Conservation (phyloP, 2,797 vertebrate species). For the Carcharodon carcharias region DNA sequence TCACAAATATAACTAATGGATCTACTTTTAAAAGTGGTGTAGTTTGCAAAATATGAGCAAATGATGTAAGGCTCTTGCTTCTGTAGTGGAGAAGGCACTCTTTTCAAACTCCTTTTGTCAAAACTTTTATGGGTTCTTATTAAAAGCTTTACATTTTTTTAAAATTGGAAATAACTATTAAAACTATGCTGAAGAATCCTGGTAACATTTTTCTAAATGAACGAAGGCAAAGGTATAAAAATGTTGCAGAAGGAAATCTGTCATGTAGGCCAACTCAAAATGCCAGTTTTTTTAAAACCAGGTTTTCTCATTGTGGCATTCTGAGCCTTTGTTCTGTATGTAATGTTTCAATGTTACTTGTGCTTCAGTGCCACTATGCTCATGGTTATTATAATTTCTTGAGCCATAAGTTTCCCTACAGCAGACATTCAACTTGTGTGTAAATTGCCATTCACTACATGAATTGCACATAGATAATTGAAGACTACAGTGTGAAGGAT, state of each 20-base stretch:
- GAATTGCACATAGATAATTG: slow-evolving; percentile 25
- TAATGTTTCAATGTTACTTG: slow-evolving; percentile 10
- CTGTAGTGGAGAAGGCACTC: background rate
- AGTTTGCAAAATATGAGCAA: background rate
- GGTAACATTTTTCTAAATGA: background rate
- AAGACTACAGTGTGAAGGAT: slow-evolving; percentile 17
- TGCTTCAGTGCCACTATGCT: slow-evolving; percentile 18
- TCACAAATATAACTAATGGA: background rate
- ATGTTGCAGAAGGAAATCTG: background rate
- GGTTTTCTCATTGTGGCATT: background rate
- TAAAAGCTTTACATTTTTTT: background rate
- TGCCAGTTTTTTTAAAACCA: slow-evolving; percentile 3
- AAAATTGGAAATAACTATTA: background rate
- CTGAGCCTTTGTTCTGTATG: background rate
- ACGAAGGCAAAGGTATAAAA: background rate
- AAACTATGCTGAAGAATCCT: background rate
- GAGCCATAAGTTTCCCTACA: background rate
- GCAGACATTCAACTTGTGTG: background rate
- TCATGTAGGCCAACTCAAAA: background rate
- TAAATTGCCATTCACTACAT: slow-evolving; percentile 32
- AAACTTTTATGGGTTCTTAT: background rate
- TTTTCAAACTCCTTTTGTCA: background rate
- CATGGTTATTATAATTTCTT: background rate
- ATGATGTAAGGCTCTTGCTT: background rate
- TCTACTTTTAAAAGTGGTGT: background rate